Conservation (phyloP, 2,888 invertebrate genomes). For the Aphrophora alni region DNA sequence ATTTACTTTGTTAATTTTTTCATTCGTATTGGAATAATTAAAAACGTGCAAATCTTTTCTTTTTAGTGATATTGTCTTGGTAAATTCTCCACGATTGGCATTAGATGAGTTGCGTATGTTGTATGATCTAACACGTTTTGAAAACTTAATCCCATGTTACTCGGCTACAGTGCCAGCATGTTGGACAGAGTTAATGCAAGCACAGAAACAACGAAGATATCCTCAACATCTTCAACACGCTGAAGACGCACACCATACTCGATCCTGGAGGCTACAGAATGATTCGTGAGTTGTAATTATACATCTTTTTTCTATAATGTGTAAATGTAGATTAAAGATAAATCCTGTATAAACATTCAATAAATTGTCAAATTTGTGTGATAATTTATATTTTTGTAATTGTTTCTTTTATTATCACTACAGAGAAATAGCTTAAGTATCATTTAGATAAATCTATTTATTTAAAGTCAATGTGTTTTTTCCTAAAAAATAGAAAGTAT, state of each 20-base stretch:
- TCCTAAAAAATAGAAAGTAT: no score
- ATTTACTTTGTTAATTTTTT: no score
- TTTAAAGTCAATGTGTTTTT: no score
- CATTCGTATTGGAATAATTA: no score
- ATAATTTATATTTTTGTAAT: no score
- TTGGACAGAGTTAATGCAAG: conserved; percentile 93
- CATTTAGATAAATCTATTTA: no score
- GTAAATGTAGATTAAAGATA: no score
- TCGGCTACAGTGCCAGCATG: conserved; percentile 91
- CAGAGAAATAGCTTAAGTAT: no score
- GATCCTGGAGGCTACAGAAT: conserved; percentile 88
- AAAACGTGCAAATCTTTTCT: not conserved
- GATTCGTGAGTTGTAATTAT: conserved; percentile 66
- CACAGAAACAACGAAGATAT: conserved; percentile 86
- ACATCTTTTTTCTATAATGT: no score
- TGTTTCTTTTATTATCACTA: no score
- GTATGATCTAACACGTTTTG: conserved; percentile 78
- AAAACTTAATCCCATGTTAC: conserved; percentile 72
- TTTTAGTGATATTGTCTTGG: conserved; percentile 50
- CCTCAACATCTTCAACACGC: conserved; percentile 77
- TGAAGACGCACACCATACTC: conserved; percentile 74
- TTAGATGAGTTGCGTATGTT: conserved; percentile 65
- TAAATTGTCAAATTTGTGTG: no score
- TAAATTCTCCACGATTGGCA: conserved; percentile 56
- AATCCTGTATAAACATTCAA: no score